phyloP scores from a whole-genome alignment of 2,888 invertebrate species.

The Sycophila texana region DNA sequence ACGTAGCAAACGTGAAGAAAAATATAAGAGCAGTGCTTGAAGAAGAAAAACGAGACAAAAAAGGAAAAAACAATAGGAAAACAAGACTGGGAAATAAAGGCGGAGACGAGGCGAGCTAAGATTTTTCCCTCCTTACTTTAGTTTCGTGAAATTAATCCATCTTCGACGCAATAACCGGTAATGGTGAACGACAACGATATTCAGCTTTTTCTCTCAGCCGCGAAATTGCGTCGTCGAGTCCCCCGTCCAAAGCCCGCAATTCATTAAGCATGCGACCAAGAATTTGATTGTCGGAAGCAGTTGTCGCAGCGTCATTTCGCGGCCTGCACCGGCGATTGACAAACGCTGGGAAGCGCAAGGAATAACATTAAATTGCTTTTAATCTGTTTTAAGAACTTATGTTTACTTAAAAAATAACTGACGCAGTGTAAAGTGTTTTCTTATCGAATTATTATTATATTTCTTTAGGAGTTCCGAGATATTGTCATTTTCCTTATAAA shows the following conservation, averaged over 20 bases:
- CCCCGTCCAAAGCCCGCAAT: slow-evolving; percentile 6
- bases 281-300: slow-evolving; percentile 29
- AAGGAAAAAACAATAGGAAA: slow-evolving; percentile 9
- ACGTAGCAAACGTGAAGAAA: too few species aligned
- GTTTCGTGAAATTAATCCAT: slow-evolving; percentile 3
- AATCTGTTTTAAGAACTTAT: too few species aligned
- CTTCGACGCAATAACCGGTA: slow-evolving; percentile 38
- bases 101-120: background rate
- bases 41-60: background rate
- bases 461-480: too few species aligned
- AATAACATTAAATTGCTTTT: too few species aligned
- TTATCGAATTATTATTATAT: too few species aligned
- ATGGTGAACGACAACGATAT: slow-evolving; percentile 23
- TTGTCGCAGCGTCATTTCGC: background rate
- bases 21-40: too few species aligned
- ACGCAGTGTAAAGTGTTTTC: too few species aligned
- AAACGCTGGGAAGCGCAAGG: too few species aligned
- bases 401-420: too few species aligned
- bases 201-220: slow-evolving; percentile 1
- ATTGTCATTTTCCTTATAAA: too few species aligned
- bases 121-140: background rate
- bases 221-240: background rate
- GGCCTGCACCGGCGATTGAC: too few species aligned
- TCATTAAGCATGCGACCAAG: slow-evolving; percentile 41
- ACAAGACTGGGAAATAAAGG: background rate